Percentiles rank a stretch among this genome's conserved stretches.
phyloP scores from a whole-genome alignment of 2,888 invertebrate species.

The Dioctria linearis region DNA sequence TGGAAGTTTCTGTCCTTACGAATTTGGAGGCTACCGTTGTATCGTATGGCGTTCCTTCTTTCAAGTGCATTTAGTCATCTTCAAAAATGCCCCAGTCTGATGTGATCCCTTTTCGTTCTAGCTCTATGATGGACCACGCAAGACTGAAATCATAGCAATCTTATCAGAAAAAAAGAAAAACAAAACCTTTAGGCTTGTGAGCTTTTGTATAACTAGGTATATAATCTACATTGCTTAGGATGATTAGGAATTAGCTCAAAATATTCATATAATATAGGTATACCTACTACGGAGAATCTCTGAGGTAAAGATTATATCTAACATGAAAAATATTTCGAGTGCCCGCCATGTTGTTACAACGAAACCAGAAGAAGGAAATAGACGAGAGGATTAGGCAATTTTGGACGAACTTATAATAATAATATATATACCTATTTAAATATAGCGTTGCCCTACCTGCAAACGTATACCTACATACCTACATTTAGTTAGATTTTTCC shows the following conservation, averaged over 20 bases:
- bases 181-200: conserved; percentile 31
- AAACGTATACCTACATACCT: too few species aligned
- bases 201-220: background rate
- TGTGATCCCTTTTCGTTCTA: too few species aligned
- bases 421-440: too few species aligned
- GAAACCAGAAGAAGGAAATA: conserved; percentile 34
- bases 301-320: background rate
- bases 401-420: too few species aligned
- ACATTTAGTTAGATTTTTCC: too few species aligned
- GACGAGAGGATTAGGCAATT: background rate
- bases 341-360: background rate
- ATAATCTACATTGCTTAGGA: background rate
- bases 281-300: background rate
- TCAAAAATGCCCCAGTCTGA: conserved; percentile 5
- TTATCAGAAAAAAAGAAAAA: conserved; percentile 13
- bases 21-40: background rate
- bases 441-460: too few species aligned
- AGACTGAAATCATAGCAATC: background rate
- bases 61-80: background rate
- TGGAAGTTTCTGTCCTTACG: conserved; percentile 45
- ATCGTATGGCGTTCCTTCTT: conserved; percentile 9
- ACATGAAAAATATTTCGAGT: background rate
- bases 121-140: too few species aligned
- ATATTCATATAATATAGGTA: background rate
- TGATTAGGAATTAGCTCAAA: conserved; percentile 30